phyloP scores from a whole-genome alignment of 2,888 invertebrate species.

The Sussaba pulchella region DNA sequence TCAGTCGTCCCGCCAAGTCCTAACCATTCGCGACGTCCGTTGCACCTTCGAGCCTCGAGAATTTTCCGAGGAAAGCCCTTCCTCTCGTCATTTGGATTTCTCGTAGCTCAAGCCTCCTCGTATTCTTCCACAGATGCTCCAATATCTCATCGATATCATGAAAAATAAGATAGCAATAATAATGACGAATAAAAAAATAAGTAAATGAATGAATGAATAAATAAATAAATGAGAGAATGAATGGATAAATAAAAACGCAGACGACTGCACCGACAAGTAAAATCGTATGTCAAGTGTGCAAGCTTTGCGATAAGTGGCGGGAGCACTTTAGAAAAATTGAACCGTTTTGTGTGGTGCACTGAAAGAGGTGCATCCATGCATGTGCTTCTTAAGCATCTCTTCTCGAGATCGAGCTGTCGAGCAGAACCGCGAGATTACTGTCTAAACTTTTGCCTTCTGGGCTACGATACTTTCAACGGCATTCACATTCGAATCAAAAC shows the following conservation, averaged over 20 bases:
- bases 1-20: slow-evolving; percentile 5
- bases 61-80: neutral
- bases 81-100: slow-evolving; percentile 40
- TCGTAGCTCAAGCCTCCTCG: slow-evolving; percentile 11
- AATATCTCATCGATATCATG: slow-evolving; percentile 20
- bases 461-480: slow-evolving; percentile 27
- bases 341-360: slow-evolving; percentile 24
- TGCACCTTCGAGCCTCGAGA: neutral
- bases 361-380: slow-evolving; percentile 15
- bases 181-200: neutral
- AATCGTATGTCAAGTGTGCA: slow-evolving; percentile 29
- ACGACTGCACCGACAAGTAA: slow-evolving; percentile 23
- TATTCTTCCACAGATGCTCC: slow-evolving; percentile 13
- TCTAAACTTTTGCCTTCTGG: slow-evolving; percentile 33
- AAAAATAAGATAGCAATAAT: neutral
- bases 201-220: no score
- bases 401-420: slow-evolving; percentile 47
- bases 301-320: slow-evolving; percentile 44
- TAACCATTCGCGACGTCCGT: neutral
- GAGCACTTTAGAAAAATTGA: slow-evolving; percentile 48
- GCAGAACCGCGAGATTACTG: slow-evolving; percentile 47
- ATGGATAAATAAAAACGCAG: slow-evolving; percentile 7
- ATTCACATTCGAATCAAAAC: neutral
- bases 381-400: slow-evolving; percentile 17
- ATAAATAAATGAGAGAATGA: no score